Evolutionary conservation across 1,140 invertebrate species (phyloP), one percentile per base, ranked within the genome.

Genomic region (Ylistrum balloti): DNA sequence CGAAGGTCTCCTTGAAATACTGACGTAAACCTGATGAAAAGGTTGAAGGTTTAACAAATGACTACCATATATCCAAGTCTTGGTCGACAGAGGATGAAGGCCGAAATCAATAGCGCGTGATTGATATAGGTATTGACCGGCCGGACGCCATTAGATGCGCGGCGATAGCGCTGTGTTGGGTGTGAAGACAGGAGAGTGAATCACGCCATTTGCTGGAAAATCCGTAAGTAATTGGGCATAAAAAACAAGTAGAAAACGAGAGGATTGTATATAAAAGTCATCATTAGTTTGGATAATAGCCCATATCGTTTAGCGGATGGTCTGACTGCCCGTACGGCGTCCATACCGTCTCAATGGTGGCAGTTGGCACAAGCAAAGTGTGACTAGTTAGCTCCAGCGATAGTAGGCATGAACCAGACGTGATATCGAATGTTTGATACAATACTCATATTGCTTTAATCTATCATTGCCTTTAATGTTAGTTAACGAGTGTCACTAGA

Each of bases 41-140:
- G 56, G 56, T 28, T 28, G n/a, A 74, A 74, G 56, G 22, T 74
- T 74, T 74, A 74, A 74, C 56, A 74, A 74, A 74, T 74, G 56
- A 74, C 56, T n/a, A 74, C 56, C 56, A 74, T 74, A 74, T 74
- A 74, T 74, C 56, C 56, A 74, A 22, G 56, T 28, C 56, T 28
- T 74, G 56, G 17, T n/a, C 56, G 22, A 9, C 56, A 74, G 28
- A n/a, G 56, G 17, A 74, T 74, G 56, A 74, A 9, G 56, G 56
- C 56, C 22, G 17, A n/a, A 74, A 74, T 74, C 56, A 28, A 74
- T 74, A 74, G 5, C 22, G 22, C 17, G 56, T 28, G 56, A 74
- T 74, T 74, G 56, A 74, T 74, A 74, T 74, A 74, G 56, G n/a
- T 74, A 74, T 74, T 74, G 56, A 74, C 56, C 56, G 56, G n/a